phyloP scores from a whole-genome alignment of 1,140 invertebrate genomes.

The Lutraria rhynchaena region DNA sequence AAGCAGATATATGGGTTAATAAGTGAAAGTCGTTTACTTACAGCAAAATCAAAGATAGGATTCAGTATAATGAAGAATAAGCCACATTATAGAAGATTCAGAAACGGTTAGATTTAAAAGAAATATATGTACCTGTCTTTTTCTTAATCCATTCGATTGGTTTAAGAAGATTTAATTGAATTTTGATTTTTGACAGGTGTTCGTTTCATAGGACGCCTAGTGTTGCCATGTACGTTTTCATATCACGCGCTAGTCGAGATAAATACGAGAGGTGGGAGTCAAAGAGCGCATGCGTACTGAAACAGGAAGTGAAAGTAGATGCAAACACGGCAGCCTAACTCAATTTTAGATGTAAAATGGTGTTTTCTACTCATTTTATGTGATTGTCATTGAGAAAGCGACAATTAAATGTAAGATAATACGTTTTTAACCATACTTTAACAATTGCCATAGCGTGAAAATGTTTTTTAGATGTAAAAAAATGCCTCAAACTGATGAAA shows the following conservation, averaged over 20 bases:
- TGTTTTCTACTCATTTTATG: background rate
- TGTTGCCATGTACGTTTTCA: slow-evolving; percentile 66
- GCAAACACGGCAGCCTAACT: slow-evolving; percentile 48
- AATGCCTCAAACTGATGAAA: background rate
- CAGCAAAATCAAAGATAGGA: too few relatives aligned
- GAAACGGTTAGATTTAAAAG: too few relatives aligned
- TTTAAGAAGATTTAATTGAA: background rate
- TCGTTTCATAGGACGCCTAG: slow-evolving; percentile 68
- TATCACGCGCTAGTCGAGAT: slow-evolving; percentile 52
- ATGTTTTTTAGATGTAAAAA: background rate
- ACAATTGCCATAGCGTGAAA: background rate
- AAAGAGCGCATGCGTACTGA: slow-evolving; percentile 64
- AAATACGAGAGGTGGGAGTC: slow-evolving; percentile 70
- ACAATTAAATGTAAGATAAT: slow-evolving; percentile 9
- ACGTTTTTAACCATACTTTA: background rate
- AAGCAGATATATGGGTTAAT: too few relatives aligned
- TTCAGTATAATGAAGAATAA: too few relatives aligned
- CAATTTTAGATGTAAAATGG: slow-evolving; percentile 19
- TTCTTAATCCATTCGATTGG: too few relatives aligned
- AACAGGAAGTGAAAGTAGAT: slow-evolving; percentile 64
- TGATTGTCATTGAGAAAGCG: background rate
- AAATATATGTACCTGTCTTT: too few relatives aligned
- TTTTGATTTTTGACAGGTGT: slow-evolving; percentile 24
- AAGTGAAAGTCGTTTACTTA: too few relatives aligned
- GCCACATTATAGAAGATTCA: too few relatives aligned